Percentiles rank a stretch among this genome's conserved stretches.
Conservation (phyloP, 2,888 invertebrate genomes). For the Zonitis immaculata region DNA sequence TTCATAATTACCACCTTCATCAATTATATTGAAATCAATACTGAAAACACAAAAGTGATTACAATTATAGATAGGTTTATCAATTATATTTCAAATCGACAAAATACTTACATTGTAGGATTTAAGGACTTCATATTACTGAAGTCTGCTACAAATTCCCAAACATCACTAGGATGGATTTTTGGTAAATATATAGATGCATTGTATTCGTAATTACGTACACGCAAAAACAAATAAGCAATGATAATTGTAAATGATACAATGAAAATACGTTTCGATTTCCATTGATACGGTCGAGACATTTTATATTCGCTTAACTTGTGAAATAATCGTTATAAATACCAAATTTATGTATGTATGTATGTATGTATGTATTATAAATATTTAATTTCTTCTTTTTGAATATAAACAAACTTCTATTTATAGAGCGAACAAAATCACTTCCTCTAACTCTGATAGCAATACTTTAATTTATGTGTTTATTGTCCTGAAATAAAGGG, state of each 20-base stretch:
- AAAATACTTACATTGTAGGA: constrained; percentile 64
- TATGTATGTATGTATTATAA: too few species aligned
- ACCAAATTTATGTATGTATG: too few species aligned
- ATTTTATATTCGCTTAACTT: too few species aligned
- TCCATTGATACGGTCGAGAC: constrained; percentile 32
- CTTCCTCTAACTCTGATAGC: too few species aligned
- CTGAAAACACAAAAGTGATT: constrained; percentile 47
- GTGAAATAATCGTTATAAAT: too few species aligned
- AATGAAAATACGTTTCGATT: constrained; percentile 31
- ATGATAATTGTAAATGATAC: constrained; percentile 29
- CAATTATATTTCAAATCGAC: not conserved
- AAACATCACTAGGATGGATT: constrained; percentile 57
- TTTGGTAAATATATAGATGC: constrained; percentile 53
- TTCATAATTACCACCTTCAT: constrained; percentile 62
- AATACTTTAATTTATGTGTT: too few species aligned
- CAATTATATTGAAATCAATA: constrained; percentile 57
- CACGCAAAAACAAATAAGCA: constrained; percentile 38
- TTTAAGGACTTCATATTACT: constrained; percentile 66
- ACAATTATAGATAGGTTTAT: not conserved
- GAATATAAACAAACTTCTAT: too few species aligned
- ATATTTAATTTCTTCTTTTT: too few species aligned
- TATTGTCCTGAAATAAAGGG: too few species aligned
- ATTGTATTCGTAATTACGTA: constrained; percentile 46
- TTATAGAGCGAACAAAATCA: too few species aligned
- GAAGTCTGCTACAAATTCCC: constrained; percentile 74